Conservation (phyloP, 1,140 invertebrate genomes). For the Diorhabda elongata region DNA sequence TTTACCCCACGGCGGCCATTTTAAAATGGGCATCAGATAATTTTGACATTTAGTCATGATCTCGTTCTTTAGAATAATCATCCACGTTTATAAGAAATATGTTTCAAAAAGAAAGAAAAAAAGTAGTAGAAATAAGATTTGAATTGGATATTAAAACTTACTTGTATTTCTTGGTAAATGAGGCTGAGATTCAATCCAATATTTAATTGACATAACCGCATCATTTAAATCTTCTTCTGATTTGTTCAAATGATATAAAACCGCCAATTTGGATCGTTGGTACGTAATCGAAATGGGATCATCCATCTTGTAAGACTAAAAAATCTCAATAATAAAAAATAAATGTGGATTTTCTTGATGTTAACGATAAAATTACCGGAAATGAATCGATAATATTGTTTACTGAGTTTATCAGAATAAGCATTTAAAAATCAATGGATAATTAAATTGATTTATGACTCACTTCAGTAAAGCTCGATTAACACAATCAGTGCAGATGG, state of each 20-base stretch:
- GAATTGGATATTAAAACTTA: background rate
- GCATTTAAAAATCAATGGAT: too few species aligned
- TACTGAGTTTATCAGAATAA: background rate
- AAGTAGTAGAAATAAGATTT: too few species aligned
- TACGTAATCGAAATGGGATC: too few species aligned
- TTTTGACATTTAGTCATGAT: too few species aligned
- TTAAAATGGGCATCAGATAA: too few species aligned
- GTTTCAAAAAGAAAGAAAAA: too few species aligned
- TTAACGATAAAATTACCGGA: background rate
- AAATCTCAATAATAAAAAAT: too few species aligned
- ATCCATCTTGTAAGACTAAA: too few species aligned
- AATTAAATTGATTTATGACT: conserved; percentile 1
- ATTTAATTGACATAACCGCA: background rate
- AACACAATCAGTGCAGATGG: conserved; percentile 23
- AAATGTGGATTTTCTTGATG: background rate
- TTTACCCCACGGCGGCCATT: too few species aligned
- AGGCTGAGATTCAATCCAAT: conserved; percentile 10
- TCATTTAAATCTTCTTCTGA: conserved; percentile 2
- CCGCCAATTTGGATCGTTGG: too few species aligned
- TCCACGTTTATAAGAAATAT: too few species aligned
- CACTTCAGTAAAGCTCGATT: conserved; percentile 2
- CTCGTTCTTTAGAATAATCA: too few species aligned
- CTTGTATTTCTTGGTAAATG: conserved; percentile 6
- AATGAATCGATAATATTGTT: background rate
- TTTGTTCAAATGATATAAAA: background rate